Percentiles rank a stretch among this genome's conserved stretches.
Evolutionary conservation across 2,113 vertebrate species (phyloP).

Genomic region (Chloropsis hardwickii): DNA sequence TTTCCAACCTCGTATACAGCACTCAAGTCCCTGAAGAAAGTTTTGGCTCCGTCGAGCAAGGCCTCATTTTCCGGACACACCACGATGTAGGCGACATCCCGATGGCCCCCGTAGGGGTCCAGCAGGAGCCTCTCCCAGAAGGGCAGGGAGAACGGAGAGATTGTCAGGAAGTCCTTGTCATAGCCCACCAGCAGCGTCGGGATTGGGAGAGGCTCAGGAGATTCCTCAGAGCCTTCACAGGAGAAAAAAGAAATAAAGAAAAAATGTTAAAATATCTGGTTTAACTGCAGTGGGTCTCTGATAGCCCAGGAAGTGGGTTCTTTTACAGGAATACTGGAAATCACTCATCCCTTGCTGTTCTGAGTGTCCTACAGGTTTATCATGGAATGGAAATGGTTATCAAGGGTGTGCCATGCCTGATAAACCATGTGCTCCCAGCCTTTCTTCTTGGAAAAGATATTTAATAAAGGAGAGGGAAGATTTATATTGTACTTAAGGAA

Average conservation of each 20-base stretch:
- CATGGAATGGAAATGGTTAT: background rate
- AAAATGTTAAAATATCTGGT: background rate
- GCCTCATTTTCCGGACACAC: constrained; percentile 93
- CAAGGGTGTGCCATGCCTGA: background rate
- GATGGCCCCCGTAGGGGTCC: constrained; percentile 92
- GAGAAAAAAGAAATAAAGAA: background rate
- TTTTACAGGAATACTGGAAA: background rate
- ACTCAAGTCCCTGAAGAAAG: constrained; percentile 97
- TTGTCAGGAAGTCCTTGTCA: constrained; percentile 94
- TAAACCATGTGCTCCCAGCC: background rate
- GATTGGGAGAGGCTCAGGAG: constrained; percentile 92
- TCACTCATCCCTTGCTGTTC: background rate
- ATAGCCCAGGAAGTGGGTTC: background rate
- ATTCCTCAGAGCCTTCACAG: constrained; percentile 89
- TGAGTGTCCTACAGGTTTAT: background rate
- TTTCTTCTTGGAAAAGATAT: background rate
- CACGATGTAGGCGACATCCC: constrained; percentile 93
- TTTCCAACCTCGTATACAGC: constrained; percentile 91
- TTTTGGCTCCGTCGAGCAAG: constrained; percentile 87
- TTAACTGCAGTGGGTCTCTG: background rate
- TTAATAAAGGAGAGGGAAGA: background rate
- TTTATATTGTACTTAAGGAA: background rate
- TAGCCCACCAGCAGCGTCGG: constrained; percentile 92
- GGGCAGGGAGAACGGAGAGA: constrained; percentile 92
- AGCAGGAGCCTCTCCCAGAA: constrained; percentile 97